phyloP scores from a whole-genome alignment of 2,797 vertebrate species.

The Acrossocheilus wenchowensis region DNA sequence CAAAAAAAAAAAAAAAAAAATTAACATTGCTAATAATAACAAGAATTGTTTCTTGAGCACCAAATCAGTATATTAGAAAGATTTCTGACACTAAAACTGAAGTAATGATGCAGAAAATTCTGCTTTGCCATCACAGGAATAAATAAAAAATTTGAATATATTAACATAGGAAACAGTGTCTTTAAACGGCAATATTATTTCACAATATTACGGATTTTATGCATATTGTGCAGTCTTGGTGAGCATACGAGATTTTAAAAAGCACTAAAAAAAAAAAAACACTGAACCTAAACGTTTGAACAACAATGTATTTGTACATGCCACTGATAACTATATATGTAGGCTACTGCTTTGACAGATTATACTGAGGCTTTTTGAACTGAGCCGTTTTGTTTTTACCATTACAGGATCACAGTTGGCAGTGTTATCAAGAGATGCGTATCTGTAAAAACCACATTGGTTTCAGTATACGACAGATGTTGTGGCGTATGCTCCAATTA shows the following conservation, averaged over 20 bases:
- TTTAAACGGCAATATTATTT: not conserved
- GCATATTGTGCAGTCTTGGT: not conserved
- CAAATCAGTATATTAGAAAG: not conserved
- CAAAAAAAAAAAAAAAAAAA: not conserved
- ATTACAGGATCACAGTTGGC: conserved; percentile 9
- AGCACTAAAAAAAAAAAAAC: too few species aligned
- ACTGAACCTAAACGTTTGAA: not conserved
- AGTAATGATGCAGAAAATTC: not conserved
- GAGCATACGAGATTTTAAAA: not conserved
- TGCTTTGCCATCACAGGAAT: not conserved
- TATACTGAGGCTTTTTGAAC: not conserved
- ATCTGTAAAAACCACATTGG: conserved; percentile 34
- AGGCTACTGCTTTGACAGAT: not conserved
- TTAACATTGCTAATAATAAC: not conserved
- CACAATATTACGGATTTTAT: not conserved
- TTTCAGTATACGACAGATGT: conserved; percentile 37
- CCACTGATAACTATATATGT: not conserved
- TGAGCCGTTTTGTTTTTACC: conserved; percentile 19
- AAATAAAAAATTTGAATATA: not conserved
- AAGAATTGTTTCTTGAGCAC: not conserved
- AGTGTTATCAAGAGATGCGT: not conserved
- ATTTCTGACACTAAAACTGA: not conserved
- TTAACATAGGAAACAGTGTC: not conserved
- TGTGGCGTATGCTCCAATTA: conserved; percentile 46
- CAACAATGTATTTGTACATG: not conserved